Conservation (phyloP, 2,888 invertebrate genomes). For the Chromoteleia sp. region DNA sequence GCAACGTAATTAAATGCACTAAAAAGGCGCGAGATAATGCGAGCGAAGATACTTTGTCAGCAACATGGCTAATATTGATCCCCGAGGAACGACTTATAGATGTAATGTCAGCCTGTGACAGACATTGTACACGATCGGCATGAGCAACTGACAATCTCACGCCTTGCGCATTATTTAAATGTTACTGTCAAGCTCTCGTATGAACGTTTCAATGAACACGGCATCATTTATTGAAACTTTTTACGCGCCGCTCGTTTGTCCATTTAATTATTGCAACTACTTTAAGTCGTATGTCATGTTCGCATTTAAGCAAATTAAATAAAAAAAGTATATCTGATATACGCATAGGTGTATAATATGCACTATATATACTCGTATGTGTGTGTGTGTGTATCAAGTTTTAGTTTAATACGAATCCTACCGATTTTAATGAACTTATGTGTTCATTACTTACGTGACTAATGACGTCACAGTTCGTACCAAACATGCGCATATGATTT, state of each 20-base stretch:
- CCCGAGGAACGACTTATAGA: conserved; percentile 49
- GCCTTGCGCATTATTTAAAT: conserved; percentile 33
- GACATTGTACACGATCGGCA: conserved; percentile 44
- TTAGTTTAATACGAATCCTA: no score
- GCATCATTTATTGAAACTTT: conserved; percentile 14
- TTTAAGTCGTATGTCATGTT: neutral
- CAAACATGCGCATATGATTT: no score
- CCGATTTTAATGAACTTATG: no score
- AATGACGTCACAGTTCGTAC: no score
- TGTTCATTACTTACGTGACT: no score
- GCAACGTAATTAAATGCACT: conserved; percentile 28
- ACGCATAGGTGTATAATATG: no score
- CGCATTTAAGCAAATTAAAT: neutral
- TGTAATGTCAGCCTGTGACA: conserved; percentile 48
- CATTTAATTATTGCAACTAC: neutral
- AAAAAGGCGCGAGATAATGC: conserved; percentile 38
- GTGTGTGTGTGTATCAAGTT: no score
- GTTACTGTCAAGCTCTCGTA: conserved; percentile 23
- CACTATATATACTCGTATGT: no score
- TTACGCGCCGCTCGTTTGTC: conserved; percentile 6
- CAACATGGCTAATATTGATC: conserved; percentile 61
- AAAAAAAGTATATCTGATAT: no score
- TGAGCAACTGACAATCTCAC: conserved; percentile 46
- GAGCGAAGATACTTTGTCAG: conserved; percentile 49
- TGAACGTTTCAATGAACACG: conserved; percentile 5